Conservation (phyloP, 2,888 invertebrate species). For the Zele albiditarsus region DNA sequence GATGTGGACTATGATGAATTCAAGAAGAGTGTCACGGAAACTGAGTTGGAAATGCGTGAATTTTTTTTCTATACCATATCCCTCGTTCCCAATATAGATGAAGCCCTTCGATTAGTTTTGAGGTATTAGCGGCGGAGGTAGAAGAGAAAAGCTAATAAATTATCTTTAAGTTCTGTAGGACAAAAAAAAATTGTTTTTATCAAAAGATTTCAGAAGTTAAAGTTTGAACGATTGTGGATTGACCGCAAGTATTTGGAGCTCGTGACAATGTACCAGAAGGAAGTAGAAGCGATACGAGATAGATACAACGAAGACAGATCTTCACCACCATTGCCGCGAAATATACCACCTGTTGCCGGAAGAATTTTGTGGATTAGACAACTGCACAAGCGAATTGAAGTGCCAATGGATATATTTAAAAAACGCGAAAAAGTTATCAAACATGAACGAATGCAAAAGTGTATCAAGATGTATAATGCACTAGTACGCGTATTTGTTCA, state of each 20-base stretch:
- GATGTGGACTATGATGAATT: constrained; percentile 85
- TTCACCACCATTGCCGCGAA: constrained; percentile 82
- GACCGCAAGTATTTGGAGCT: constrained; percentile 85
- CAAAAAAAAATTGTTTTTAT: background rate
- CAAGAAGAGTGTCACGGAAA: constrained; percentile 79
- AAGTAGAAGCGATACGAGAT: constrained; percentile 82
- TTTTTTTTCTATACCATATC: constrained; percentile 78
- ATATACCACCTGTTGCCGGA: constrained; percentile 87
- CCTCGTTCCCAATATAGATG: constrained; percentile 67
- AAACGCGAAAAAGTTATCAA: constrained; percentile 73
- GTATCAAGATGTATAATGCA: constrained; percentile 85
- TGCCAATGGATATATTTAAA: constrained; percentile 81
- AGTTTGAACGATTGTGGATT: constrained; percentile 82
- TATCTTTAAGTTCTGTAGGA: constrained; percentile 1
- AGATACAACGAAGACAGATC: constrained; percentile 86
- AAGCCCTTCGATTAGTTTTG: constrained; percentile 70
- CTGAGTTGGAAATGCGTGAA: constrained; percentile 82
- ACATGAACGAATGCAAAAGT: constrained; percentile 81
- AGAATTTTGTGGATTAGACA: constrained; percentile 89
- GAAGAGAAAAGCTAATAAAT: background rate
- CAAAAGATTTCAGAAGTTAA: constrained; percentile 81
- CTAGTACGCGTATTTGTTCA: constrained; percentile 86
- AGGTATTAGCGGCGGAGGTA: constrained; percentile 57
- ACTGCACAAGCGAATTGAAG: constrained; percentile 81
- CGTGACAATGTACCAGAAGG: constrained; percentile 79